Base-by-base conservation (phyloP, 2,797 vertebrate genomes). In the Jordanella pulchra region DNA sequence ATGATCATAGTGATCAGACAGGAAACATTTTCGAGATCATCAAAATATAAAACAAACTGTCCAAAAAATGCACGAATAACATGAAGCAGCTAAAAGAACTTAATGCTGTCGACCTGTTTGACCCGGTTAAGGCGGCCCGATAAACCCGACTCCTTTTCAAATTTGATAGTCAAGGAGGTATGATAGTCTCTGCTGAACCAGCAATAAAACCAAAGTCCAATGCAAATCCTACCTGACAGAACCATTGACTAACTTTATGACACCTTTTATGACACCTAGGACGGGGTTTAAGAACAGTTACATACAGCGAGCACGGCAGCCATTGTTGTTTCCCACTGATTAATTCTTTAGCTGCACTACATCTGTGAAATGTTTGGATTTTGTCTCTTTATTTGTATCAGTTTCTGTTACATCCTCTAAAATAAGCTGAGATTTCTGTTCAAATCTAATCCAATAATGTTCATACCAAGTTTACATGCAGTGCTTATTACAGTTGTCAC, bases 151-250 rank as follows among this genome's bases (percentile, higher is more conserved):
- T 27, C 14, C 1, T 25, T 42, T 13, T 17, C 21, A 23, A 27
- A 18, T 65, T 65, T 12, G 3, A 4, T 18, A 54, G 32, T 39
- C 32, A 42, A 1, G 54, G 39, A 30, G 67, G 6, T 7, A 6
- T 23, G 21, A 39, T 18, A n/a, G 3, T 45, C 6, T 21, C 47
- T 12, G 18, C 27, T 48, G 45, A 32, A 10, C 15, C 42, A n/a
- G 53, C 54, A 58, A 47, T 69, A 69, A 69, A 69, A 58, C 18
- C 67, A 58, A 69, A 69, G 67, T 30, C 47, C 54, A 47, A 56
- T 17, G 25, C 21, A 27, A 53, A 30, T 50, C 23, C n/a, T 17
- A 7, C 3, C 1, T 11, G 42, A n/a, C n/a, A 44, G 5, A 64
- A 11, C 1, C 9, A 27, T 55, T n/a, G n/a, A n/a, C 25, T 25